Evolutionary conservation across 1,140 invertebrate species (phyloP), one percentile per base, ranked within the genome.

Genomic region (Neodiprion lecontei): DNA sequence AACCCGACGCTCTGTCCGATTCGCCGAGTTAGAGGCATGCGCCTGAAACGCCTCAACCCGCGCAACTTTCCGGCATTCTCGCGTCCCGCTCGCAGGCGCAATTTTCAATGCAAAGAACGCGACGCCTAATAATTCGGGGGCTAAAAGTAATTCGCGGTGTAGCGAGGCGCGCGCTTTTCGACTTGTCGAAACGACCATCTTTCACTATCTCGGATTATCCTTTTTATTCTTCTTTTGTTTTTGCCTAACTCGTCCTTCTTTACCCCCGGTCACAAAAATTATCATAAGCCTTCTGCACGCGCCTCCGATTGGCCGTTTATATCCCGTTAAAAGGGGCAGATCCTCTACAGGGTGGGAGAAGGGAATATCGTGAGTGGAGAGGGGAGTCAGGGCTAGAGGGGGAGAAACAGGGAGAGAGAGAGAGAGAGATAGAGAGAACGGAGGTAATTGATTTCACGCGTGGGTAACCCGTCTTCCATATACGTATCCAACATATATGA

Each of bases 371-470:
- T 0, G 53, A 61, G 53, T 1, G 7, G 53, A n/a, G 53, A 61
- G 53, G 11, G 53, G 53, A 8, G 8, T 12, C 53, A 61, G 53
- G 67, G 12, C 68, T 2, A 17, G 12, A 40, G 48, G 65, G 50
- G 28, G 48, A 49, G 73, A 50, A 12, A 74, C 67, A 61, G 17
- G 69, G 73, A 50, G 28, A 61, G 12, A 74, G 17, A 47, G 61
- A 17, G 49, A 71, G 28, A 28, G 74, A 71, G 67, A 21, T 21
- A 69, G 67, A 23, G 17, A 17, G 67, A 69, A 11, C 17, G 67
- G 67, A 70, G 69, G 69, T 75, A 75, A 75, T 75, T 75, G 74
- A 75, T 75, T 75, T 75, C 69, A 75, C 65, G 74, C 74, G 65
- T 69, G 74, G 70, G 53, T 66, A 70, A 72, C 70, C 69, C 65